These are phyloP conservation scores for Drosophila neonasuta DNA, from an alignment of 2,888 invertebrate genomes.

Conservation along the genomic window DNA sequence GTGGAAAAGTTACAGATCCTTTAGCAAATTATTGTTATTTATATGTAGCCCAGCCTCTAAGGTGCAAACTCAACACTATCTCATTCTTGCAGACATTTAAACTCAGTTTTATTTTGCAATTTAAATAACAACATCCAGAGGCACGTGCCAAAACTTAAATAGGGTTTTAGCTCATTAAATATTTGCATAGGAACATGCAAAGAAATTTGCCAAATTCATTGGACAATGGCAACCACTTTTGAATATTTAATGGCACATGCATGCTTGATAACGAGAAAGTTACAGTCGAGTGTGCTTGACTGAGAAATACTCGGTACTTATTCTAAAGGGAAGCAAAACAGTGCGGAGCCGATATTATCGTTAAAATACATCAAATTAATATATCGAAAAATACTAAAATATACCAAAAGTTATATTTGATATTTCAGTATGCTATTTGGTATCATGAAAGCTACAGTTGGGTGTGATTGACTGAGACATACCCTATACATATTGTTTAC, in stretches of 20 bases:
- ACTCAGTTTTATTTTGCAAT: not conserved
- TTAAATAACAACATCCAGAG: not conserved
- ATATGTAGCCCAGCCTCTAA: not conserved
- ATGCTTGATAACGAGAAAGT: not conserved
- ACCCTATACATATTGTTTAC: too few species aligned
- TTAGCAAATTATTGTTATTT: conserved; percentile 1
- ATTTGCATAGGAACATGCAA: conserved; percentile 6
- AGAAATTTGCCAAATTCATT: conserved; percentile 16
- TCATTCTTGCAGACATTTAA: not conserved
- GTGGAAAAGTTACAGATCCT: too few species aligned
- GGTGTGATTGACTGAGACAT: too few species aligned
- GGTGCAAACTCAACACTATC: not conserved
- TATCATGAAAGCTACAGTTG: too few species aligned
- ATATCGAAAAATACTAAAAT: too few species aligned
- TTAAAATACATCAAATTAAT: too few species aligned
- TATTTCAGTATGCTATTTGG: too few species aligned
- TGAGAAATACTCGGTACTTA: too few species aligned
- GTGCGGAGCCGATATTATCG: too few species aligned
- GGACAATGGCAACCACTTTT: conserved; percentile 25
- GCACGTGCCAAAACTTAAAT: conserved; percentile 16
- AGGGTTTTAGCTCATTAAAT: conserved; percentile 18
- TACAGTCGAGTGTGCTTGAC: too few species aligned
- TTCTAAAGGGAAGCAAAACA: too few species aligned
- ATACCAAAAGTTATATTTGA: too few species aligned
- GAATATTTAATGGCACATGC: conserved; percentile 39